Evolutionary conservation across 1,140 invertebrate genomes (phyloP).

Genomic region (Coptotermes formosanus): DNA sequence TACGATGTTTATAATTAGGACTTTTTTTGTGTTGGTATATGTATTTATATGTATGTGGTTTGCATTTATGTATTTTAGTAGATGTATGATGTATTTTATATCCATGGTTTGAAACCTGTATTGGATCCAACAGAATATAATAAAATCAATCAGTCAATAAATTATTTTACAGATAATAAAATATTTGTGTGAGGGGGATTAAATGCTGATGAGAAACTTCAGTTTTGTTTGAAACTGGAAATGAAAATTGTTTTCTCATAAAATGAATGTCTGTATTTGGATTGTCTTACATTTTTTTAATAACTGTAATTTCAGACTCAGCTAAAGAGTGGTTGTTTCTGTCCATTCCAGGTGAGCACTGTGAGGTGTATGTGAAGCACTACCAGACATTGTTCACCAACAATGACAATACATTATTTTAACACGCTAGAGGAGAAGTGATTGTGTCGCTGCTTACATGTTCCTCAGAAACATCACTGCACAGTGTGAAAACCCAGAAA

Average conservation of each 20-base stretch:
- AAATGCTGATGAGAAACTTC: neutral
- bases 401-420: neutral
- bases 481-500: no score
- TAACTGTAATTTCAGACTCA: neutral
- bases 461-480: no score
- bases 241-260: neutral
- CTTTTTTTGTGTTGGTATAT: no score
- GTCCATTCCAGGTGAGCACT: constrained; percentile 56
- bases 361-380: constrained; percentile 59
- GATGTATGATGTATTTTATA: no score
- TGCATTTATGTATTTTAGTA: no score
- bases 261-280: constrained; percentile 25
- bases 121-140: no score
- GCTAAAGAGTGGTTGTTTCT: neutral
- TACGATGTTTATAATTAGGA: no score
- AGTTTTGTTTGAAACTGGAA: neutral
- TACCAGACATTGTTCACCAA: constrained; percentile 48
- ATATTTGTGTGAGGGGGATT: neutral
- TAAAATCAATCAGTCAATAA: no score
- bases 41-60: no score
- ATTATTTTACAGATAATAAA: neutral
- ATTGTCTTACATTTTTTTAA: constrained; percentile 28
- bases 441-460: no score
- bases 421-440: no score
- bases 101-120: no score